Evolutionary conservation across 2,797 vertebrate genomes (phyloP).

Genomic region (Eospalax fontanierii): DNA sequence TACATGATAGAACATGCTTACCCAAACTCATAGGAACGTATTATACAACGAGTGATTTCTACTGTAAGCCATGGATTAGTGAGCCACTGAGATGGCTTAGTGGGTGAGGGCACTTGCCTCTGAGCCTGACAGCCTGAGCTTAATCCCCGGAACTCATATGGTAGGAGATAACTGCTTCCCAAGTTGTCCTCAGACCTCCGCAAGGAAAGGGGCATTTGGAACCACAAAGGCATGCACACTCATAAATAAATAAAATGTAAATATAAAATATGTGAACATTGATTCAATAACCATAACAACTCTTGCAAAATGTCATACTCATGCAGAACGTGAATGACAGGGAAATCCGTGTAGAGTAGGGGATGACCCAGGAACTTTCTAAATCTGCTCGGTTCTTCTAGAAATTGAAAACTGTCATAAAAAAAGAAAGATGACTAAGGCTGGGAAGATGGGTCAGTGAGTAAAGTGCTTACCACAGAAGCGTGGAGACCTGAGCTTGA

Average conservation of each 20-base stretch:
- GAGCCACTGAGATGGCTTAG: background rate
- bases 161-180: too few relatives aligned
- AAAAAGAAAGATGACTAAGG: background rate
- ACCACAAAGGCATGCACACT: background rate
- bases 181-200: too few relatives aligned
- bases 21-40: background rate
- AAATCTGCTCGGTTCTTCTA: background rate
- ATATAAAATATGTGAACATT: background rate
- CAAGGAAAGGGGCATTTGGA: too few relatives aligned
- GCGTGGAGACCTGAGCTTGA: background rate
- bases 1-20: background rate
- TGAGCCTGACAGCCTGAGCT: too few relatives aligned
- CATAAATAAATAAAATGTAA: background rate
- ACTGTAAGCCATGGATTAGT: background rate
- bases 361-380: background rate
- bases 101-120: too few relatives aligned
- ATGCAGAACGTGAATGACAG: background rate
- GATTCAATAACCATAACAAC: background rate
- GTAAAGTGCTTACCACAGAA: background rate
- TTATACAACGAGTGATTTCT: background rate
- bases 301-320: background rate
- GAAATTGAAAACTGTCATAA: conserved; percentile 6
- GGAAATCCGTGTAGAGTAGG: background rate
- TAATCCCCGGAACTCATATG: too few relatives aligned
- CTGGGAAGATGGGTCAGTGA: background rate